phyloP scores from a whole-genome alignment of 2,888 invertebrate genomes.

The Acanthoscelides obtectus region DNA sequence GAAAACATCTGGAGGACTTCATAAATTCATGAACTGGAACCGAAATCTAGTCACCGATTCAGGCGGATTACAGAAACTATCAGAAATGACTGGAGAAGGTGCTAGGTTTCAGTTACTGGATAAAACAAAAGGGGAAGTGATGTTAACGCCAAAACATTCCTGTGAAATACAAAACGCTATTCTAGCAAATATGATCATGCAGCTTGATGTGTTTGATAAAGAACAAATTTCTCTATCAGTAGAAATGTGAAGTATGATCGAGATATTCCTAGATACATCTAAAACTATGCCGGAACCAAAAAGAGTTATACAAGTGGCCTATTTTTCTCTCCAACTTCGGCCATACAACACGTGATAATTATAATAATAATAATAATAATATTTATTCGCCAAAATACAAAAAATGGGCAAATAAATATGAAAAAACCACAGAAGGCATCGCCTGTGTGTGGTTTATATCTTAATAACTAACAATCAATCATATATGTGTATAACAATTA shows the following conservation, averaged over 20 bases:
- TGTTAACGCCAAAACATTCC: conserved; percentile 94
- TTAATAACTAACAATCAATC: too few species aligned
- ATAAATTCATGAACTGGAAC: conserved; percentile 98
- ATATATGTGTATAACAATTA: too few species aligned
- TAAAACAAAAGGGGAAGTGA: conserved; percentile 70
- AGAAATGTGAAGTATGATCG: conserved; percentile 53
- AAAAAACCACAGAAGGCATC: too few species aligned
- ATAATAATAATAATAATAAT: too few species aligned
- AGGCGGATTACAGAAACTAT: conserved; percentile 91
- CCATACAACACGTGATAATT: too few species aligned
- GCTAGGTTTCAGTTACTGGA: conserved; percentile 94
- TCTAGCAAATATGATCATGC: conserved; percentile 98
- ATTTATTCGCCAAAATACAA: too few species aligned
- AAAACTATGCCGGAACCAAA: too few species aligned
- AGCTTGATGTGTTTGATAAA: conserved; percentile 86
- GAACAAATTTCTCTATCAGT: conserved; percentile 88
- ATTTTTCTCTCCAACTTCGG: too few species aligned
- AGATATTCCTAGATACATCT: background rate
- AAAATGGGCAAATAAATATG: too few species aligned
- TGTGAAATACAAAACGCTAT: conserved; percentile 95
- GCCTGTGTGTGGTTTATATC: too few species aligned
- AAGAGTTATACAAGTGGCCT: too few species aligned
- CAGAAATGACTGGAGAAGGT: conserved; percentile 94
- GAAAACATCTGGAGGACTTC: conserved; percentile 85
- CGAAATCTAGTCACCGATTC: conserved; percentile 90